Evolutionary conservation across 1,140 invertebrate genomes (phyloP), one percentile per base, ranked within the genome.

Genomic region (Lepidostoma basale): DNA sequence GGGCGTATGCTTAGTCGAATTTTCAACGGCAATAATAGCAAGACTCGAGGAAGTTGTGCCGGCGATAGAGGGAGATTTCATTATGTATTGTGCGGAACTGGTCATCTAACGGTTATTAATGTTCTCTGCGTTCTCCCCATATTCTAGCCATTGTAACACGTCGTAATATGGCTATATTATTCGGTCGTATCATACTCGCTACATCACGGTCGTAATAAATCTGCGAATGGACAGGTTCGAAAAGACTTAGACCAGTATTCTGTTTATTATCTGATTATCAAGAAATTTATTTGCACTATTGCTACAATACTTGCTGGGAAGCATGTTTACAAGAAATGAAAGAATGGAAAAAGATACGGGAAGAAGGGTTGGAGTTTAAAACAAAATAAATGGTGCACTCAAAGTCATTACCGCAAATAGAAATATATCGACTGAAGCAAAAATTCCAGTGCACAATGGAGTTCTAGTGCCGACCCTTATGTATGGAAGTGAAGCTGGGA

Each of bases 71-170:
- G 36, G 54, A 56, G 52, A 56, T 59, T 59, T 59, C 40, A 59
- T 59, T 59, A 40, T 39, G 54, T 59, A 59, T 59, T 59, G 54
- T 59, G n/a, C 14, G 20, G 36, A 59, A 22, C 54, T 59, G 54
- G 54, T n/a, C 54, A 40, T 39, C 54, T 59, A 59, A 59, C 54
- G 54, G 54, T 40, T 2, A 12, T 36, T 20, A 2, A 22, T 16
- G 14, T 25, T 3, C 16, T 52, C 0, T 49, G 18, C 18, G n/a
- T 23, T 2, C 22, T 49, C 18, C 18, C 4, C 12, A 54, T 20
- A 54, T 54, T 54, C 14, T 26, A 16, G 3, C 26, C 49, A 54
- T 18, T 54, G 49, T 54, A 54, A 28, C 20, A 23, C 10, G n/a
- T 47, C 44, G 12, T 47, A 47, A 22, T 23, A 22, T n/a, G 20